A percentile compares a stretch with the other conserved stretches of the same genome.
These are phyloP conservation scores for Philhelius pedissequus DNA, from an alignment of 2,888 invertebrate species.

Conservation along the genomic window DNA sequence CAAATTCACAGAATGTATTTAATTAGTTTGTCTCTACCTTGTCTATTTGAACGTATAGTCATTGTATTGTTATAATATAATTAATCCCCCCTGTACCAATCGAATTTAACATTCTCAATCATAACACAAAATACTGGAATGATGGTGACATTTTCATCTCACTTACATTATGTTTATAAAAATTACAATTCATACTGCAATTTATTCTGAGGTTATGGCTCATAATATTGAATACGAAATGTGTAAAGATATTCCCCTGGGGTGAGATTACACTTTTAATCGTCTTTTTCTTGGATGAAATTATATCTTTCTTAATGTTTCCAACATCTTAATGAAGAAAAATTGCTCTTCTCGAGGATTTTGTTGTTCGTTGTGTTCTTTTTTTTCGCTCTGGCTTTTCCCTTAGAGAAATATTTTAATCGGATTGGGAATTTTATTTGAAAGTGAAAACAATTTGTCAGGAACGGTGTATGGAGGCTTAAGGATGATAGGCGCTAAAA, in stretches of 20 bases:
- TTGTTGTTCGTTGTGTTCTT: slow-evolving; percentile 29
- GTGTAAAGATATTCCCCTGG: slow-evolving; percentile 15
- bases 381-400: not conserved
- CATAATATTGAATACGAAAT: slow-evolving; percentile 28
- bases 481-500: not conserved
- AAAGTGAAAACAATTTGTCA: slow-evolving; percentile 15
- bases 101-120: not conserved
- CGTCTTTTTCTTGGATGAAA: slow-evolving; percentile 48
- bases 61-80: too few species aligned
- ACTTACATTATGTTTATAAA: not conserved
- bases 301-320: slow-evolving; percentile 64
- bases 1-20: too few species aligned
- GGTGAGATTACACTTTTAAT: slow-evolving; percentile 62
- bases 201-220: slow-evolving; percentile 9
- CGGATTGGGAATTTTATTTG: slow-evolving; percentile 54
- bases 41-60: too few species aligned
- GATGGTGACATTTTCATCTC: not conserved
- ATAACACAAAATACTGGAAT: not conserved
- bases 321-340: slow-evolving; percentile 60
- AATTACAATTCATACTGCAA: not conserved
- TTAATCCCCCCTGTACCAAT: too few species aligned
- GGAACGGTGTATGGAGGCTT: not conserved
- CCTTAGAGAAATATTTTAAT: slow-evolving; percentile 39
- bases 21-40: too few species aligned
- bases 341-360: slow-evolving; percentile 50